phyloP scores from a whole-genome alignment of 2,113 vertebrate genomes.

The Eulemur rufifrons region DNA sequence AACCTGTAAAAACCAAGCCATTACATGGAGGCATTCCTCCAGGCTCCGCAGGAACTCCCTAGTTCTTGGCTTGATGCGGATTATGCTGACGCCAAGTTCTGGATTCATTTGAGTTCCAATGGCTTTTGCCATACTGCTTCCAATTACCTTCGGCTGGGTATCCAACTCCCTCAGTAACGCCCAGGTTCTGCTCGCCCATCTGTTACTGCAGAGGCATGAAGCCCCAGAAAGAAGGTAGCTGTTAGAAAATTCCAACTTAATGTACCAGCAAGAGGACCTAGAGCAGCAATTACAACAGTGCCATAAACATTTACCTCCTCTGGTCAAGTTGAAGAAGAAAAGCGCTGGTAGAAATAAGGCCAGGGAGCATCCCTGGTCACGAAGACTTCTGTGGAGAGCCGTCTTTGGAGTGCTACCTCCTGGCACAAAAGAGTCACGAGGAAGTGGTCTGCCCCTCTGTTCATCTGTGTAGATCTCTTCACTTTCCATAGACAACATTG shows the following conservation, averaged over 20 bases:
- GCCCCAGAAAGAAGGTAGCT: slow-evolving; percentile 34
- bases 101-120: not conserved
- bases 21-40: not conserved
- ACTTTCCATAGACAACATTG: not conserved
- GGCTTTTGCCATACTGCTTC: slow-evolving; percentile 19
- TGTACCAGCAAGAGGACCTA: not conserved
- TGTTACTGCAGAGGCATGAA: not conserved
- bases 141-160: not conserved
- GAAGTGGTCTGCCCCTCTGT: not conserved
- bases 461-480: rapidly evolving
- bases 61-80: not conserved
- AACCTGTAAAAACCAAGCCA: not conserved
- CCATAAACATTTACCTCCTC: not conserved
- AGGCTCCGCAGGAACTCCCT: not conserved
- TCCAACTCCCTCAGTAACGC: not conserved
- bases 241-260: not conserved
- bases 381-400: not conserved
- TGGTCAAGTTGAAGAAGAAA: not conserved
- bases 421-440: too few relatives aligned
- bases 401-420: too few relatives aligned
- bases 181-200: not conserved
- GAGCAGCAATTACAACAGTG: not conserved
- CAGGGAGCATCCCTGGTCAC: not conserved
- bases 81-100: not conserved
- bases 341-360: not conserved